Percentiles rank a stretch among this genome's conserved stretches.
These are phyloP conservation scores for Periphyllus acericola DNA, from an alignment of 2,888 invertebrate genomes.

Conservation along the genomic window DNA sequence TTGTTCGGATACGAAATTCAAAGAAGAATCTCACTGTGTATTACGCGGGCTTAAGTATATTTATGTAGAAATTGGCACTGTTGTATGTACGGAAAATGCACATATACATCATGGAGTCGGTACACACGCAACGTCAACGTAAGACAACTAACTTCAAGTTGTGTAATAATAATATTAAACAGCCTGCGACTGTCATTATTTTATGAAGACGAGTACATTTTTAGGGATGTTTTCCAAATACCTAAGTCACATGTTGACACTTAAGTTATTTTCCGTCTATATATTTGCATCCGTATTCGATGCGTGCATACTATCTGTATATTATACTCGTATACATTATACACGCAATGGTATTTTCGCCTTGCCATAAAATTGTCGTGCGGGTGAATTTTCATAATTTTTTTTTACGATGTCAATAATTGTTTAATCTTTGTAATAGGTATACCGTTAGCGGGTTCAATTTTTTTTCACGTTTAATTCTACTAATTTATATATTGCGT, in stretches of 20 bases:
- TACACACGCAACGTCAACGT: background rate
- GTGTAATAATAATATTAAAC: background rate
- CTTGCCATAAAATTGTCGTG: background rate
- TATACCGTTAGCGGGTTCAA: background rate
- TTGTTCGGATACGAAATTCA: constrained; percentile 31
- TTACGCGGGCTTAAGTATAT: constrained; percentile 12
- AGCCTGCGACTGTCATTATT: background rate
- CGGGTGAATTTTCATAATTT: background rate
- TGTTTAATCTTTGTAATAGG: background rate
- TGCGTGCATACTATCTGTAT: too few species aligned
- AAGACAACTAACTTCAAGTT: background rate
- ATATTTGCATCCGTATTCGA: constrained; percentile 2
- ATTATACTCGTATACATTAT: too few species aligned
- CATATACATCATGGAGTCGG: background rate
- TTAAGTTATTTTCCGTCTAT: background rate
- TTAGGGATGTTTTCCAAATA: background rate
- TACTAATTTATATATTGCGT: constrained; percentile 37
- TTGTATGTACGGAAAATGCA: background rate
- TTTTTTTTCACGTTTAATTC: background rate
- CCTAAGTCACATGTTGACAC: background rate
- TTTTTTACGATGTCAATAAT: background rate
- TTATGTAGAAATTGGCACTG: constrained; percentile 28
- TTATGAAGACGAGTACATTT: constrained; percentile 11
- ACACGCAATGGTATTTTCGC: background rate
- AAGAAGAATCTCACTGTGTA: constrained; percentile 24